phyloP scores from a whole-genome alignment of 2,888 invertebrate species.

The Cepaea hortensis region DNA sequence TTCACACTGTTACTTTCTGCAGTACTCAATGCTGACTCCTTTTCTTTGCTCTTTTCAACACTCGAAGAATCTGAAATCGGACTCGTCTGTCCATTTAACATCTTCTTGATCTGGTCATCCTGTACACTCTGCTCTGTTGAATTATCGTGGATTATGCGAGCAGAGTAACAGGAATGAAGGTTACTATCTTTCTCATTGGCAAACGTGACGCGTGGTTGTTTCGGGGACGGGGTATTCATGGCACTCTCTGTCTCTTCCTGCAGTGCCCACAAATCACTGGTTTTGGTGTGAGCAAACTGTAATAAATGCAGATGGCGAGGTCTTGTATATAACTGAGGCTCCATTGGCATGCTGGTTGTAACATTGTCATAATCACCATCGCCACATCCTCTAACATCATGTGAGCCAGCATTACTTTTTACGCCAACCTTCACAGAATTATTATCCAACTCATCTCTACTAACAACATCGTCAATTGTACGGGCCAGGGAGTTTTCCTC shows the following conservation, averaged over 20 bases:
- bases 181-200: background rate
- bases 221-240: slow-evolving; percentile 28
- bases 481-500: background rate
- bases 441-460: background rate
- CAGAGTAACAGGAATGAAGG: background rate
- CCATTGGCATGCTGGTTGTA: slow-evolving; percentile 12
- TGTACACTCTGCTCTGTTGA: background rate
- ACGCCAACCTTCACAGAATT: too few species aligned
- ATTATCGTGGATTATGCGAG: background rate
- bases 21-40: slow-evolving; percentile 45
- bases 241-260: slow-evolving; percentile 47
- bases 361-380: slow-evolving; percentile 44
- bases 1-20: slow-evolving; percentile 24
- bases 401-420: background rate
- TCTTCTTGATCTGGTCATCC: background rate
- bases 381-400: background rate
- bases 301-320: slow-evolving; percentile 23
- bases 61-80: slow-evolving; percentile 39
- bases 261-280: slow-evolving; percentile 47
- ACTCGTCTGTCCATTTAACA: background rate
- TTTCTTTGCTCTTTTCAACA: slow-evolving; percentile 45
- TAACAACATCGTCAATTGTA: background rate
- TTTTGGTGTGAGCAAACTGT: slow-evolving; percentile 37
- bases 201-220: background rate
- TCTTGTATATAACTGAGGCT: background rate